Percentiles rank a stretch among this genome's conserved stretches.
phyloP scores from a whole-genome alignment of 1,140 invertebrate species.

The Berghia stephanieae region DNA sequence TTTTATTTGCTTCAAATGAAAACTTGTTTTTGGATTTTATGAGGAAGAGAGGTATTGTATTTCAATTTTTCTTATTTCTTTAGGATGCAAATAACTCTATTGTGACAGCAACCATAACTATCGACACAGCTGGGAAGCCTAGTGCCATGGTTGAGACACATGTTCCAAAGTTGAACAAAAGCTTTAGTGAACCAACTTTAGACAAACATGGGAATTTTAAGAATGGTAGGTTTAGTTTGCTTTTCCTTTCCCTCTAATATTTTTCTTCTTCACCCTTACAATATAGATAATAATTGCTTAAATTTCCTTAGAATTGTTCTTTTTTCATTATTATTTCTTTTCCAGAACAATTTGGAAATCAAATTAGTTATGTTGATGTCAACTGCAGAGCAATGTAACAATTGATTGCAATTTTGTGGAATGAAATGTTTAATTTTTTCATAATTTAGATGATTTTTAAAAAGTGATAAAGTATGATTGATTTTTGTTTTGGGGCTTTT shows the following conservation, averaged over 20 bases:
- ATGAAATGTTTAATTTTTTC: no score
- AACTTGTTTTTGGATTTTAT: not conserved
- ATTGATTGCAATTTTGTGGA: no score
- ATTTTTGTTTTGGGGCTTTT: not conserved
- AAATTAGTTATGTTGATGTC: not conserved
- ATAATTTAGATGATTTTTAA: no score
- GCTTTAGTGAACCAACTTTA: slow-evolving; percentile 54
- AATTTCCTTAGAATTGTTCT: not conserved
- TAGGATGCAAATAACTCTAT: slow-evolving; percentile 59
- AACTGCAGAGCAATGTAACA: not conserved
- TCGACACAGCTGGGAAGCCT: slow-evolving; percentile 59
- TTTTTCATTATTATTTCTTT: not conserved
- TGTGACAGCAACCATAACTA: slow-evolving; percentile 77
- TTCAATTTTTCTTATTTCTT: not conserved
- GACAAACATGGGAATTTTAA: slow-evolving; percentile 40
- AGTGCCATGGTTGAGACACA: slow-evolving; percentile 46
- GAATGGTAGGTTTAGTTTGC: not conserved
- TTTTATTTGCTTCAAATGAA: not conserved
- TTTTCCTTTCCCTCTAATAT: not conserved
- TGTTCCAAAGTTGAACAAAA: slow-evolving; percentile 50
- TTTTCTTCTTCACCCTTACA: not conserved
- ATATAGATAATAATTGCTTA: not conserved
- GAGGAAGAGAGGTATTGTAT: not conserved
- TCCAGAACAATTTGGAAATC: not conserved
- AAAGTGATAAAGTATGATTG: not conserved